Conservation (phyloP, 1,140 invertebrate genomes). For the Belonocnema kinseyi region DNA sequence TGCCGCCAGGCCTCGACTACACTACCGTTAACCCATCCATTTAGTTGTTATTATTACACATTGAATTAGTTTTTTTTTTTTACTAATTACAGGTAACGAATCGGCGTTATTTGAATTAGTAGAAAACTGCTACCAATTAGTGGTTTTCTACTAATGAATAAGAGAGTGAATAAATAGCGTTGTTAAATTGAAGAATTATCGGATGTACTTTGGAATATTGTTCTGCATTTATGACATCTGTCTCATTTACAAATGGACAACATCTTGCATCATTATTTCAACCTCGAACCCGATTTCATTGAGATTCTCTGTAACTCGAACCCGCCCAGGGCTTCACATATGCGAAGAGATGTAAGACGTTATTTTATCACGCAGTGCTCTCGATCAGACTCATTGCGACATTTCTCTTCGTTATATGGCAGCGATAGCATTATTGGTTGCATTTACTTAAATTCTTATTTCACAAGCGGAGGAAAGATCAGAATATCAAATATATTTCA, state of each 20-base stretch:
- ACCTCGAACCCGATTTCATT: slow-evolving; percentile 29
- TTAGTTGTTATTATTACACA: no score
- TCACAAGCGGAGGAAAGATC: not conserved
- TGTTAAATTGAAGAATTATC: no score
- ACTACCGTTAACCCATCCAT: no score
- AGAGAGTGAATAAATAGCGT: no score
- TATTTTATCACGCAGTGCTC: not conserved
- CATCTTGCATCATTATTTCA: slow-evolving; percentile 25
- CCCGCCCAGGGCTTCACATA: not conserved
- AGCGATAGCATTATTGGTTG: slow-evolving; percentile 1
- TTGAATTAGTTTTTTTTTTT: no score
- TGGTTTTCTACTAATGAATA: no score
- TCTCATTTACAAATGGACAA: not conserved
- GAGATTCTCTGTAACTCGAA: slow-evolving; percentile 9
- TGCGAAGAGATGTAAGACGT: not conserved
- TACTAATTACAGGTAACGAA: no score
- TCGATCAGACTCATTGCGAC: slow-evolving; percentile 7
- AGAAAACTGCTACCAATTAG: no score
- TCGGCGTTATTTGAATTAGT: no score
- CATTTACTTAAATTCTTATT: not conserved
- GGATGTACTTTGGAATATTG: not conserved
- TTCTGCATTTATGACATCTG: slow-evolving; percentile 10
- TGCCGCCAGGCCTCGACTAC: no score
- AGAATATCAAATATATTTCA: no score
- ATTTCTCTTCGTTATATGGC: not conserved